Evolutionary conservation across 2,113 vertebrate species (phyloP).

Genomic region (Butorides virescens): DNA sequence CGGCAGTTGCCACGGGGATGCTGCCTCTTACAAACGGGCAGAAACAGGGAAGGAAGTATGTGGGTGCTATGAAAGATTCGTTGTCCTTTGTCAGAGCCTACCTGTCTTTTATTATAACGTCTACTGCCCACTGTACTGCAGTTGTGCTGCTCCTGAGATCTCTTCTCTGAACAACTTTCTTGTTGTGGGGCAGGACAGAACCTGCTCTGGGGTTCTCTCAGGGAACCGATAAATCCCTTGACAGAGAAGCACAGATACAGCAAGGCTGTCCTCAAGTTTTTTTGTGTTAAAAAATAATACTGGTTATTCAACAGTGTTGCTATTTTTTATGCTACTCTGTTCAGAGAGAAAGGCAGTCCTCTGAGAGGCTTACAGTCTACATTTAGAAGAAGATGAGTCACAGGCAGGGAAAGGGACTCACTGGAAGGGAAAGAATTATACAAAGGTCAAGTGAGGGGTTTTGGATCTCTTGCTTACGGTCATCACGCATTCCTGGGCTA

Average conservation of each 20-base stretch:
- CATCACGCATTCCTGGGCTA: neutral
- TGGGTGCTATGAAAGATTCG: neutral
- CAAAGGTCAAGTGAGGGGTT: conserved; percentile 15
- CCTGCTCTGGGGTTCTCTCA: rapidly evolving
- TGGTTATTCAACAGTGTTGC: conserved; percentile 26
- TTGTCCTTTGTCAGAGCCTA: neutral
- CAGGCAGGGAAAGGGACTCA: conserved; percentile 40
- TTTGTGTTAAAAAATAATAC: neutral
- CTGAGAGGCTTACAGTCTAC: conserved; percentile 20
- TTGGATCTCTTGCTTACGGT: neutral
- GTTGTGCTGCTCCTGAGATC: neutral
- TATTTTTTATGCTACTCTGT: conserved; percentile 13
- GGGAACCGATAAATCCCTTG: neutral
- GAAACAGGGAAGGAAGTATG: neutral
- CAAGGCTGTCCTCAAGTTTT: neutral
- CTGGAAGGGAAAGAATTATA: conserved; percentile 23
- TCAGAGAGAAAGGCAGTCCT: conserved; percentile 21
- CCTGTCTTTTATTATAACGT: neutral
- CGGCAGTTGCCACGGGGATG: neutral
- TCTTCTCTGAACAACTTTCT: neutral
- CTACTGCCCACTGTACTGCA: neutral
- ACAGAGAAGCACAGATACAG: neutral
- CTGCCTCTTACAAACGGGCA: neutral
- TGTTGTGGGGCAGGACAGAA: neutral
- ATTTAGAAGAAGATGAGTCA: conserved; percentile 60